Evolutionary conservation across 2,797 vertebrate genomes (phyloP), one percentile per base, ranked within the genome.

Genomic region (Neosalanx taihuensis): DNA sequence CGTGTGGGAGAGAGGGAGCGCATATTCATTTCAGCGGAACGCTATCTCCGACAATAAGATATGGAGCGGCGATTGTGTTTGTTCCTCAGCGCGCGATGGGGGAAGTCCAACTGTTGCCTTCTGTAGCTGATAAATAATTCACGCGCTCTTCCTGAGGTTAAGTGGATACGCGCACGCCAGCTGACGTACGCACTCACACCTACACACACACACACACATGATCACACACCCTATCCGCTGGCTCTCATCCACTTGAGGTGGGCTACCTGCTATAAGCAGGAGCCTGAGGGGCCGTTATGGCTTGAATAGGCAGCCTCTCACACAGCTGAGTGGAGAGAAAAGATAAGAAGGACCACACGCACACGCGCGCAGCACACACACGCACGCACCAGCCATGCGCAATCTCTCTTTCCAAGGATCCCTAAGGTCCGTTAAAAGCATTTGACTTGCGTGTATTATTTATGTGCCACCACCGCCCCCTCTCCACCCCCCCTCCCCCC

Each of bases 231-330:
- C 23, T 26, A 26, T 1, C 23, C 23, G 23, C 23, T 26, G 23
- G 23, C 23, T 26, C 23, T 26, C 23, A 67, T 9, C 18, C 26
- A 18, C 70, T 41, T 41, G 37, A 41, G 37, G 9, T 12, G 37
- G 37, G 37, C 10, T 12, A 41, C 1, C 37, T 41, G 37, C 9
- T 41, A 10, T 1, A 41, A 41, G 37, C 10, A 41, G 37, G 37
- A 41, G 37, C 37, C 37, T 12, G 37, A 7, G 37, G 37, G 7
- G 37, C 62, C 72, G 79, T 72, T 68, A 79, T 76, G 74, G 69
- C 67, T 69, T 63, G 74, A 73, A 64, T 76, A 76, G 75, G 78
- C 65, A 49, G 20, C 57, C 20, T 66, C 75, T 64, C 63, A 65
- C 59, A 70, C 37, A 35, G 35, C 35, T 35, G 18, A 35, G 29